Evolutionary conservation across 2,113 vertebrate species (phyloP).

Genomic region (Corythaeola cristata): DNA sequence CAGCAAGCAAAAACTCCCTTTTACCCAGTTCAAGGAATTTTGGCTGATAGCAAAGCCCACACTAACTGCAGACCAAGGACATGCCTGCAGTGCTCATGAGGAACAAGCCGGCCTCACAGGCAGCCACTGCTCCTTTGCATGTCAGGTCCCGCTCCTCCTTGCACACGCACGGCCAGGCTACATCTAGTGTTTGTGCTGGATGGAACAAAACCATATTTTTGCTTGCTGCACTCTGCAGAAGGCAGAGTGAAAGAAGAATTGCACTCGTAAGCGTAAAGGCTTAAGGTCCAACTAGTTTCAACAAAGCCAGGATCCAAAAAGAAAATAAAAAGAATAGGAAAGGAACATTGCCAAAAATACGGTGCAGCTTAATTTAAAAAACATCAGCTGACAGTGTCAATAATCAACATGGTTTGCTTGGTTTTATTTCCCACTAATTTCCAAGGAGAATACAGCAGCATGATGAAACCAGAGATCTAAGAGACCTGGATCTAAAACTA

Average conservation of each 20-base stretch:
- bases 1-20: neutral
- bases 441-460: neutral
- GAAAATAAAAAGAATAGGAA: neutral
- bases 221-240: neutral
- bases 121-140: neutral
- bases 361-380: neutral
- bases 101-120: neutral
- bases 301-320: neutral
- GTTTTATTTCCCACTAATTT: neutral
- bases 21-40: neutral
- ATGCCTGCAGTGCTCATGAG: neutral
- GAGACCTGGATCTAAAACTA: neutral
- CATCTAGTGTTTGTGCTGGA: neutral
- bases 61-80: neutral
- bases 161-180: accelerated
- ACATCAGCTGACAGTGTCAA: neutral
- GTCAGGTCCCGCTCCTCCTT: neutral
- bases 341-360: neutral
- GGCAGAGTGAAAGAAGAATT: neutral
- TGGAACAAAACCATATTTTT: neutral
- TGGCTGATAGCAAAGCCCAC: neutral
- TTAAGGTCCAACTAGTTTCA: neutral
- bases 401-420: neutral
- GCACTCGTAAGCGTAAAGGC: neutral
- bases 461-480: neutral